Base-by-base conservation (phyloP, 92 coral and sea anemone species). In the Palythoa caribaeorum region DNA sequence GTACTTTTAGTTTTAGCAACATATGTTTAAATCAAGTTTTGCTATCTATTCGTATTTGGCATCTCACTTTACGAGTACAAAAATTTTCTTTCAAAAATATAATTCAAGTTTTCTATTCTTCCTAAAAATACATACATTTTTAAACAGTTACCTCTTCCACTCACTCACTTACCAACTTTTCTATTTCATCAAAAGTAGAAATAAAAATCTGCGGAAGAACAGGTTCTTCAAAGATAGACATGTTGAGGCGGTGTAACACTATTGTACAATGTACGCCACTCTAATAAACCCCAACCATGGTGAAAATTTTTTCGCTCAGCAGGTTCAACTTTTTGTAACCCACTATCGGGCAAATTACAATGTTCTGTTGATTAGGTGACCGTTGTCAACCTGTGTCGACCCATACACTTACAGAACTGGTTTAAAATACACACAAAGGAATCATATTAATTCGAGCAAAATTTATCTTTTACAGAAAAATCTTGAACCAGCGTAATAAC, bases 341-440 rank as follows among this genome's bases (percentile, higher is more conserved):
- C 48, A 79, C 84, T 79, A 79, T 19, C 66, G 86, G 66, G 86
- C 86, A 81, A 81, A 81, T 81, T 81, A 74, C 76, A 81, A 54
- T 44, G 86, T 81, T 65, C 59, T 40, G 20, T 71, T 81, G 76
- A 81, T 66, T 81, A 76, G 86, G 76, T 47, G 54, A 71, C 74
- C 38, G 60, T 51, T 65, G 20, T 35, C 75, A 69, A 40, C 68
- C 76, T 48, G 60, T 81, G 21, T 74, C 75, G 19, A 65, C 65
- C 2, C 17, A 35, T 12, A 3, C 5, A 1, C 39, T 35, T 20
- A 10, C 47, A 10, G 47, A 70, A 70, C 28, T 70, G 2, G 17
- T 9, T 12, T 4, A 16, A 9, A 15, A 7, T 39, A 65, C 37
- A 39, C 54, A 62, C 53, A 50, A 36, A 21, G 44, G 40, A 81